Evolutionary conservation across 2,888 invertebrate genomes (phyloP), one percentile per base, ranked within the genome.

Genomic region (Conops quadrifasciatus): DNA sequence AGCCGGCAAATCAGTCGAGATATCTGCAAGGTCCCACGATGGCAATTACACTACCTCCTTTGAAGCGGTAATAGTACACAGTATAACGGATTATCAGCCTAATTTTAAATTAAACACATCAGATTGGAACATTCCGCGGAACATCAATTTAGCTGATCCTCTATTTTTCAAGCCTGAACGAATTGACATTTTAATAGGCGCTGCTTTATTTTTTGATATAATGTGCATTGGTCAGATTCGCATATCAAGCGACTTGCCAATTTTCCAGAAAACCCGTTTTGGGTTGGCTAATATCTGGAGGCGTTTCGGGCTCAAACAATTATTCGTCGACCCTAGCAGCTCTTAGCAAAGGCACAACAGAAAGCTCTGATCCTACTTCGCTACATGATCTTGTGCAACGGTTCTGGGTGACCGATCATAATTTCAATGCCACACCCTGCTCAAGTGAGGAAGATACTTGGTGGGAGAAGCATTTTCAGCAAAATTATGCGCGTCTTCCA

Each of bases 71-170:
- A 67, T 75, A 13, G 69, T 74, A 21, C 71, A 74, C 2, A 75
- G 68, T 13, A 78, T 76, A 2, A 75, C 74, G 1, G 73, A 73
- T 13, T 64, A 75, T 51, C 76, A 76, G n/a, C 77, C 76, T 16
- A 70, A 66, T 47, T 62, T 64, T 9, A 71, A 66, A 2, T 2
- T 75, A 15, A 36, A 73, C 15, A 58, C 62, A 36, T 26, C 70
- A 19, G 26, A 47, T 0, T 75, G 74, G 60, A 71, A 72, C 43
- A 74, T 76, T 26, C 74, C 76, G 4, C 0, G 58, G 49, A 76
- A 76, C 43, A 49, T 77, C 9, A 68, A 64, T 16, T 47, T 75
- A n/a, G 74, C 78, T 1, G 75, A 76, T 67, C 74, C 75, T 15
- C 13, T 65, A 19, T 77, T 75, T 58, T 36, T 68, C 47, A 74